Evolutionary conservation across 2,888 invertebrate species (phyloP).

Genomic region (Nephrotoma flavescens): DNA sequence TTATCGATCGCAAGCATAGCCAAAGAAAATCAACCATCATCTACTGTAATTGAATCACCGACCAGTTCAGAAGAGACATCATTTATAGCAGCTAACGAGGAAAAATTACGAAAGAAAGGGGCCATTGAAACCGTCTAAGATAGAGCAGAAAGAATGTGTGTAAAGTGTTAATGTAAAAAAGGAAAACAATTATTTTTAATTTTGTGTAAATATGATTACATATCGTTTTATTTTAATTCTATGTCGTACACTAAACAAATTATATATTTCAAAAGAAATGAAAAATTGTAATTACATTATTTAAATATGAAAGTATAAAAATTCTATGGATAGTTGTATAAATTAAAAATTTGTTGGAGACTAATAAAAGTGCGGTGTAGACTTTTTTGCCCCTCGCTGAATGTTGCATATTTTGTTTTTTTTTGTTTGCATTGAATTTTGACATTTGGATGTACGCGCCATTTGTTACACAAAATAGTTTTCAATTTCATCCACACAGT

Average conservation of each 20-base stretch:
- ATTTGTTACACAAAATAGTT: background rate
- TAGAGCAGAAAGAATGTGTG: background rate
- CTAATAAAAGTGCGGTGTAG: background rate
- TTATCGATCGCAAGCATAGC: background rate
- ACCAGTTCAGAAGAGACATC: slow-evolving; percentile 59
- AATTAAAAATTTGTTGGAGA: background rate
- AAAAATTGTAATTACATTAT: background rate
- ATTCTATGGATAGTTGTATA: background rate
- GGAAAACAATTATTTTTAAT: background rate
- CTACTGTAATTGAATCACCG: background rate
- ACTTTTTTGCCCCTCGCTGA: background rate
- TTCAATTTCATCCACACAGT: background rate
- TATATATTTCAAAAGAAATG: background rate
- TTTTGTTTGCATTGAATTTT: background rate
- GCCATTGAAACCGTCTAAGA: slow-evolving; percentile 36
- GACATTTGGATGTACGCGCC: background rate
- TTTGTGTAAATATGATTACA: background rate
- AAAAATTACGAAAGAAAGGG: slow-evolving; percentile 32
- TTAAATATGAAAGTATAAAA: background rate
- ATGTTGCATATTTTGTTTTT: background rate
- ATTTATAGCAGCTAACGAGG: slow-evolving; percentile 47
- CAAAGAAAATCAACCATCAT: background rate
- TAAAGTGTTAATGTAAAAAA: background rate
- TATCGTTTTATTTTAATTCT: background rate
- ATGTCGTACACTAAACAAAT: background rate